Evolutionary conservation across 2,888 invertebrate genomes (phyloP).

Genomic region (Ditula angustiorana): DNA sequence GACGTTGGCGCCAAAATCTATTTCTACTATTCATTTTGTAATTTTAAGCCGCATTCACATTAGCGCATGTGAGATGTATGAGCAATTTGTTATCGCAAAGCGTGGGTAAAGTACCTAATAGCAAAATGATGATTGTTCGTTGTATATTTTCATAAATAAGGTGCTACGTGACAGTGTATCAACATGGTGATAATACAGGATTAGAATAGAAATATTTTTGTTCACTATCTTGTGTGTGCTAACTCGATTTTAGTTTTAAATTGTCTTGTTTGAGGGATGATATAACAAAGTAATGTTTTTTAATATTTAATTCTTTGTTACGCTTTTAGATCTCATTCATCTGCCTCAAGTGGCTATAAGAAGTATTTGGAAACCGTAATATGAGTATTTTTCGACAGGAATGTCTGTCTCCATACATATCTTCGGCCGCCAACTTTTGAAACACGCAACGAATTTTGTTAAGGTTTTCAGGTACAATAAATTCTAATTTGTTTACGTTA

Average conservation of each 20-base stretch:
- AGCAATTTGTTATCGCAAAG: neutral
- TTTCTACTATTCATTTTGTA: conserved; percentile 32
- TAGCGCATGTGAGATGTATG: neutral
- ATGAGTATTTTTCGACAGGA: no score
- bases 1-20: conserved; percentile 58
- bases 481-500: no score
- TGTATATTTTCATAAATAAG: neutral
- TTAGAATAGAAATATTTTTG: conserved; percentile 2
- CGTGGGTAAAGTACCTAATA: neutral
- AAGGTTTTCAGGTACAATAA: no score
- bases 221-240: conserved; percentile 1
- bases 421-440: no score
- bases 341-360: neutral
- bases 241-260: neutral
- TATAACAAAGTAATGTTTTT: conserved; percentile 1
- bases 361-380: no score
- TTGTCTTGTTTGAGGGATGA: conserved; percentile 4
- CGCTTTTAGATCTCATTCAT: neutral
- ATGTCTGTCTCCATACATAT: no score
- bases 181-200: neutral
- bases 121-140: neutral
- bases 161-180: neutral
- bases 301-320: neutral
- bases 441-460: no score
- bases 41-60: conserved; percentile 9